Percentiles rank a stretch among this genome's conserved stretches.
Conservation (phyloP, 2,888 invertebrate genomes). For the Tachina grossa region DNA sequence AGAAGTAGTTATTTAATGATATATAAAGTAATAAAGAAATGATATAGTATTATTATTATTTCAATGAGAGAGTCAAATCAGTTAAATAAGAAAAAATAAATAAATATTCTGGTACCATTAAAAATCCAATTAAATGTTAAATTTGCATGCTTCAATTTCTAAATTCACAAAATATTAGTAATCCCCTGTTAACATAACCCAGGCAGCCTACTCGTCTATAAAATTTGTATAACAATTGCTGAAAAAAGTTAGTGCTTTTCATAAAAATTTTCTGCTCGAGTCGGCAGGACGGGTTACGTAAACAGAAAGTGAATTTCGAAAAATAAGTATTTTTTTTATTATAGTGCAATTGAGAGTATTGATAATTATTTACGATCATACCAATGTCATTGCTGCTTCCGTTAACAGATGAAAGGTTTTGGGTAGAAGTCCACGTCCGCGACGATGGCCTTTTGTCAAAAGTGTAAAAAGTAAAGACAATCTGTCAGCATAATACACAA, state of each 20-base stretch:
- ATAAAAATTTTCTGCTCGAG: no score
- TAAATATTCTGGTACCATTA: no score
- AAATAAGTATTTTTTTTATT: not conserved
- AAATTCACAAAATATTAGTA: not conserved
- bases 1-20: constrained; percentile 52
- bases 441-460: constrained; percentile 79
- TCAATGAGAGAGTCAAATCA: constrained; percentile 14
- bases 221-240: no score
- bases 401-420: constrained; percentile 85
- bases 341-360: not conserved
- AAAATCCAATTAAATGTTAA: constrained; percentile 25
- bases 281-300: no score
- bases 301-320: constrained; percentile 37
- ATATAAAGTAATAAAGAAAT: constrained; percentile 40
- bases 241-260: no score
- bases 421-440: constrained; percentile 90
- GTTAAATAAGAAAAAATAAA: no score
- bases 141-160: constrained; percentile 28
- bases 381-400: constrained; percentile 80
- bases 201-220: no score
- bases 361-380: constrained; percentile 72
- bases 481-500: not conserved
- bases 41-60: constrained; percentile 29
- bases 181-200: no score
- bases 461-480: not conserved